These are phyloP conservation scores for Gadopsis marmoratus DNA, from an alignment of 2,797 vertebrate genomes.

Conservation along the genomic window DNA sequence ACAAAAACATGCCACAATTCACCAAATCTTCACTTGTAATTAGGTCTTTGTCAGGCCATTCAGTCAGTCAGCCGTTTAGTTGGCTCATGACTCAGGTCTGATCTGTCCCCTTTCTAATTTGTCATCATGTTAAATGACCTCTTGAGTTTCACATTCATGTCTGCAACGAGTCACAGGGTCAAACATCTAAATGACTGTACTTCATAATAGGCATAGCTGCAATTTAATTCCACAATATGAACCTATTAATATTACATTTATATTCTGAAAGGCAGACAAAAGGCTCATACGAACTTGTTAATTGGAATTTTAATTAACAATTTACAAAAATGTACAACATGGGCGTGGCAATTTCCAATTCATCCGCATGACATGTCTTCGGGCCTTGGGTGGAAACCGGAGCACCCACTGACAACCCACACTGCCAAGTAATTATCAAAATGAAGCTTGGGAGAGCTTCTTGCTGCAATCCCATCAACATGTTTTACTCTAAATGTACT, in stretches of 20 bases:
- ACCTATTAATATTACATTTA: not conserved
- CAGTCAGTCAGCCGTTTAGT: not conserved
- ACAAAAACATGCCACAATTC: not conserved
- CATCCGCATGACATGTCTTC: not conserved
- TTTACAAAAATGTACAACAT: conserved; percentile 11
- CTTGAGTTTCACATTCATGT: not conserved
- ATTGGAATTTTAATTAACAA: not conserved
- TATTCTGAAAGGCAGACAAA: not conserved
- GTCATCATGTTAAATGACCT: not conserved
- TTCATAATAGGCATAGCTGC: not conserved
- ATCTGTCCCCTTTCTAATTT: not conserved
- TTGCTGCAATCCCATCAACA: not conserved
- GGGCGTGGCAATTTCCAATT: conserved; percentile 22
- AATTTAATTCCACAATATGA: not conserved
- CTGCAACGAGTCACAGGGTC: not conserved
- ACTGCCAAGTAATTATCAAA: conserved; percentile 10
- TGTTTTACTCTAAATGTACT: not conserved
- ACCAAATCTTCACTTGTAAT: not conserved
- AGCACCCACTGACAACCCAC: not conserved
- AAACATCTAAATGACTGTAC: not conserved
- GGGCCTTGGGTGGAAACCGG: conserved; percentile 26
- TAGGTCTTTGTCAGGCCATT: not conserved
- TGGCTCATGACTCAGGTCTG: not conserved
- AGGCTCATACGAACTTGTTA: not conserved
- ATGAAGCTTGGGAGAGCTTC: not conserved